Conservation (phyloP, 2,113 vertebrate genomes). For the Patagioenas fasciata region DNA sequence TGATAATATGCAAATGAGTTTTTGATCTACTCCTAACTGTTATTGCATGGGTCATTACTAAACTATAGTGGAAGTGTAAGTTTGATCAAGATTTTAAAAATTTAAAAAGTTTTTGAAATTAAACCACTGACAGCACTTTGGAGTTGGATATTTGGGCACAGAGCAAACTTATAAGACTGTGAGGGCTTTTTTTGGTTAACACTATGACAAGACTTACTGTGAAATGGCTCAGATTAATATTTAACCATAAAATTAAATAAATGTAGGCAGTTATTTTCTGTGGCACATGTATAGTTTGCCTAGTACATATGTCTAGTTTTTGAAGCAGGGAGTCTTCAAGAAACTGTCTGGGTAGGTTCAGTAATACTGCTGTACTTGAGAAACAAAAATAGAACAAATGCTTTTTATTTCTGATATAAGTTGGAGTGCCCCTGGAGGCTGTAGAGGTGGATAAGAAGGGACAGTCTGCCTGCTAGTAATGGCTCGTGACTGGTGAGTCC, state of each 20-base stretch:
- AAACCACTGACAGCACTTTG: neutral
- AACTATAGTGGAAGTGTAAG: neutral
- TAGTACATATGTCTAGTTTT: neutral
- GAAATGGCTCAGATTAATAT: neutral
- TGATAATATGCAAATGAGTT: neutral
- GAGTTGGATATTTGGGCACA: neutral
- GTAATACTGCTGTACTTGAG: conserved; percentile 2
- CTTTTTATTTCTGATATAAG: neutral
- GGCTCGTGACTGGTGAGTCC: neutral
- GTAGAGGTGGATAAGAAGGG: neutral
- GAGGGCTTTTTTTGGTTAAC: neutral
- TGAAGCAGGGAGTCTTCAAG: conserved; percentile 14
- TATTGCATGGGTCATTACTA: neutral
- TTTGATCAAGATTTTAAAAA: neutral
- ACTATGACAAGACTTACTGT: neutral
- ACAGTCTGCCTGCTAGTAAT: neutral
- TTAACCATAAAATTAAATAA: neutral
- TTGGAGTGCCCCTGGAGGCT: neutral
- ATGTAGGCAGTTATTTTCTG: neutral
- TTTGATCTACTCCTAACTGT: neutral
- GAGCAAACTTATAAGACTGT: neutral
- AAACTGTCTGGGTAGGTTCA: neutral
- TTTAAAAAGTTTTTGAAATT: neutral
- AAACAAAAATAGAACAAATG: neutral
- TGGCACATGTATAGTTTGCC: accelerated